phyloP scores from a whole-genome alignment of 1,140 invertebrate species.

The Drosophila melanogaster region Release_6_plus_ISO1_MT NT_033777.3:31942501-31943000 shows the following conservation, averaged over 20 bases:
- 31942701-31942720: conserved; percentile 28
- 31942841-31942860: not conserved
- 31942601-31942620: conserved; percentile 74
- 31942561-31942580: conserved; percentile 55
- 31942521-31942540: conserved; percentile 73
- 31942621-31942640: conserved; percentile 67
- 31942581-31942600: conserved; percentile 57
- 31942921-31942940: no score
- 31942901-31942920: conserved; percentile 4
- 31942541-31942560: conserved; percentile 79
- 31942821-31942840: conserved; percentile 15
- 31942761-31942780: conserved; percentile 22
- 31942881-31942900: conserved; percentile 7
- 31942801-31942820: conserved; percentile 24
- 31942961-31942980: conserved; percentile 37
- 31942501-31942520: conserved; percentile 8
- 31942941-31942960: not conserved
- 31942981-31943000: no score
- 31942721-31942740: conserved; percentile 58
- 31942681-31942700: conserved; percentile 10
- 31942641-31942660: conserved; percentile 59
- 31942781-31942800: conserved; percentile 39
- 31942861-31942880: conserved; percentile 19
- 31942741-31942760: conserved; percentile 19
- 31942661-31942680: conserved; percentile 20